phyloP scores from a whole-genome alignment of 2,113 vertebrate genomes.

The Lipophrys pholis region DNA sequence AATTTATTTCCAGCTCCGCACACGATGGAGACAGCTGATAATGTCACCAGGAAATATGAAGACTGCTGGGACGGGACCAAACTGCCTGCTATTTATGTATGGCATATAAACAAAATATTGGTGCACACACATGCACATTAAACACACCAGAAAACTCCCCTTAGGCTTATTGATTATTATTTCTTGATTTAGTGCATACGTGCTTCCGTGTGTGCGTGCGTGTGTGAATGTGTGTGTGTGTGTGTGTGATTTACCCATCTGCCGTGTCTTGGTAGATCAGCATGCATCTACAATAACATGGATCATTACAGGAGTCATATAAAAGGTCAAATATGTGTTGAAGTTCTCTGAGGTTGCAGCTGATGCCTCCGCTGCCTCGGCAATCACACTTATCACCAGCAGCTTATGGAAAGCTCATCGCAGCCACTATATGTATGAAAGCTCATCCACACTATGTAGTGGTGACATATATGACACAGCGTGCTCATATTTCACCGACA shows the following conservation, averaged over 20 bases:
- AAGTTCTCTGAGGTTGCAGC: constrained; percentile 59
- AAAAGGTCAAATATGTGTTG: constrained; percentile 72
- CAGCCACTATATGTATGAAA: constrained; percentile 37
- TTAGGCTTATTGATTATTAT: constrained; percentile 61
- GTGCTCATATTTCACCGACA: constrained; percentile 70
- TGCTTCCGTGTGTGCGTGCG: constrained; percentile 19
- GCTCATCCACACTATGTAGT: constrained; percentile 69
- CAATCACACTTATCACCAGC: constrained; percentile 67
- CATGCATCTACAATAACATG: constrained; percentile 55
- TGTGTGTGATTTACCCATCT: constrained; percentile 49
- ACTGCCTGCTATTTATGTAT: constrained; percentile 85
- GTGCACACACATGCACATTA: constrained; percentile 52
- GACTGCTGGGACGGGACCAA: constrained; percentile 83
- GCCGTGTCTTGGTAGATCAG: constrained; percentile 54
- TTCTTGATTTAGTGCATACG: constrained; percentile 25
- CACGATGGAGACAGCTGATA: constrained; percentile 85
- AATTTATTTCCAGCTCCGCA: constrained; percentile 85
- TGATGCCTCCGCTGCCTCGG: constrained; percentile 37
- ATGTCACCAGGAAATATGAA: constrained; percentile 85
- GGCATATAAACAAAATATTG: constrained; percentile 85
- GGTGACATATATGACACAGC: constrained; percentile 74
- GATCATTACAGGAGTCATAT: constrained; percentile 63
- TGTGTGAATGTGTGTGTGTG: background rate
- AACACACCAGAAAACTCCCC: constrained; percentile 63
- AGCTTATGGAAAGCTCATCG: constrained; percentile 52